Conservation (phyloP, 2,888 invertebrate genomes). For the Trachelus tabidus region DNA sequence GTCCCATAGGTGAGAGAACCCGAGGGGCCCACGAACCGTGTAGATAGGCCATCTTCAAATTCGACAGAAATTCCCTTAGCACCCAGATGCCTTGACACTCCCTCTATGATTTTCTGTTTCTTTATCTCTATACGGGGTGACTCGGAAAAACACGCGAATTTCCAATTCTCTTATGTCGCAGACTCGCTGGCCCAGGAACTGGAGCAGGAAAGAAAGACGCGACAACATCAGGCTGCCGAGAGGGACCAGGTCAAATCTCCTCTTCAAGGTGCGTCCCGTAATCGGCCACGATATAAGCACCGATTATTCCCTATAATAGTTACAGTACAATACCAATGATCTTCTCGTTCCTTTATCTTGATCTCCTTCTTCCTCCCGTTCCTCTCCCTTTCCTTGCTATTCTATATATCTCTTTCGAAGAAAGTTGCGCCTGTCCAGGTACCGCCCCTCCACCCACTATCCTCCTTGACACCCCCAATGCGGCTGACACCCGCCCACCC, state of each 20-base stretch:
- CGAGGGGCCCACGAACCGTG: background rate
- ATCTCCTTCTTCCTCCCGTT: background rate
- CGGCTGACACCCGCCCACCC: background rate
- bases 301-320: background rate
- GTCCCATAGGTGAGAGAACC: conserved; percentile 16
- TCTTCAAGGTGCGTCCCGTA: conserved; percentile 73
- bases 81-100: background rate
- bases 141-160: background rate
- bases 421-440: background rate
- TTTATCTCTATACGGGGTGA: background rate
- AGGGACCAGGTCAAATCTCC: conserved; percentile 86
- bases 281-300: background rate
- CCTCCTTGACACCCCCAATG: background rate
- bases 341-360: background rate
- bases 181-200: conserved; percentile 88
- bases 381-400: background rate
- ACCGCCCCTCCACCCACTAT: background rate
- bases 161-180: conserved; percentile 68
- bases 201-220: conserved; percentile 87
- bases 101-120: background rate
- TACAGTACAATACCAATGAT: background rate
- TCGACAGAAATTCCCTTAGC: background rate
- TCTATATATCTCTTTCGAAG: background rate
- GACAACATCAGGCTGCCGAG: conserved; percentile 81
- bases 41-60: background rate